Conservation (phyloP, 2,888 invertebrate species). For the Torymus auratus region DNA sequence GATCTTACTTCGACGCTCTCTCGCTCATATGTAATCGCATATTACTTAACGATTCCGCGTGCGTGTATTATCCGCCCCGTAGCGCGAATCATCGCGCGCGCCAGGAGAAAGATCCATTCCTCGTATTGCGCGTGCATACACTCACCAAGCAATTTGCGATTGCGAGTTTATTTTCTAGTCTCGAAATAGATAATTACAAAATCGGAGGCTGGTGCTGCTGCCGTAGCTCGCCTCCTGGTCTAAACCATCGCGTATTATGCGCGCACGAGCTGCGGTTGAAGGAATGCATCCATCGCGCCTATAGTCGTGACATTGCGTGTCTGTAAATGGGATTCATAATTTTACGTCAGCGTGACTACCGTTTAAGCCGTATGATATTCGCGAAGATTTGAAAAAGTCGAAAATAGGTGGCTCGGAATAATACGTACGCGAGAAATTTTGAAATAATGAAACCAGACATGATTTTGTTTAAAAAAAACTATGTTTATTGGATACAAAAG, state of each 20-base stretch:
- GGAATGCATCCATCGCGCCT: conserved; percentile 36
- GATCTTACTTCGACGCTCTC: not conserved
- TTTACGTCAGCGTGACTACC: conserved; percentile 15
- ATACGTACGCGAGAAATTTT: not conserved
- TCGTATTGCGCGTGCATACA: not conserved
- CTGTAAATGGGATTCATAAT: conserved; percentile 48
- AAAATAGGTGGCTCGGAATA: not conserved
- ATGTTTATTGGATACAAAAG: conserved; percentile 35
- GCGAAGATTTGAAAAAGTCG: not conserved
- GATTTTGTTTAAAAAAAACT: conserved; percentile 16
- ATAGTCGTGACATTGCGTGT: conserved; percentile 50
- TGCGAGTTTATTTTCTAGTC: conserved; percentile 50
- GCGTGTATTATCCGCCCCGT: conserved; percentile 33
- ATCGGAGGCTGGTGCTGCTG: conserved; percentile 35
- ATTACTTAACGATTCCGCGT: conserved; percentile 53
- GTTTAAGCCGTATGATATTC: conserved; percentile 1
- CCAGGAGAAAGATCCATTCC: conserved; percentile 6
- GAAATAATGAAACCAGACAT: conserved; percentile 26
- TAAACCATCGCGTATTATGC: conserved; percentile 30
- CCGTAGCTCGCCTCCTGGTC: not conserved
- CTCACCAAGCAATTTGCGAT: conserved; percentile 42
- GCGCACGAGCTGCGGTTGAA: conserved; percentile 32
- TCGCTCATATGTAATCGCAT: conserved; percentile 15
- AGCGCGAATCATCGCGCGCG: conserved; percentile 11
- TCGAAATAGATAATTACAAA: conserved; percentile 53